phyloP scores from a whole-genome alignment of 2,888 invertebrate genomes.

The Thyatira batis region DNA sequence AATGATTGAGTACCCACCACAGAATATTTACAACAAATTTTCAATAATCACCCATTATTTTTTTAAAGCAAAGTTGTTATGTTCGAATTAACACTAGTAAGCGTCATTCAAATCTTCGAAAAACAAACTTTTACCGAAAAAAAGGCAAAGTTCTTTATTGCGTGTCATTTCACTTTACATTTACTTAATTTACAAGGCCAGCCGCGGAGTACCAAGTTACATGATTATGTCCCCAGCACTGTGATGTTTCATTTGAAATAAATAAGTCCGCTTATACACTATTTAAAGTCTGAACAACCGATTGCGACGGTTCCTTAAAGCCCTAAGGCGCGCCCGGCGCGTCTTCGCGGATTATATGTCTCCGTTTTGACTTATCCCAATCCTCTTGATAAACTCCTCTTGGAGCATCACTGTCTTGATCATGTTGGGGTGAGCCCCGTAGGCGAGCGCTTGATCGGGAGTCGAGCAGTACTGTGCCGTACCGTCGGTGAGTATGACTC shows the following conservation, averaged over 20 bases:
- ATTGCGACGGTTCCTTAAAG: slow-evolving; percentile 75
- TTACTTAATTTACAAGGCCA: slow-evolving; percentile 58
- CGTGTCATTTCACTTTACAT: slow-evolving; percentile 21
- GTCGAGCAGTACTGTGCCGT: slow-evolving; percentile 71
- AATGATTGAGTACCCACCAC: slow-evolving; percentile 14
- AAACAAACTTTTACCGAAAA: slow-evolving; percentile 51
- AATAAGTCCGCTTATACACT: slow-evolving; percentile 79
- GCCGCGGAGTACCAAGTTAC: slow-evolving; percentile 14
- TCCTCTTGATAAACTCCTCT: slow-evolving; percentile 79
- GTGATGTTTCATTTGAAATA: slow-evolving; percentile 74
- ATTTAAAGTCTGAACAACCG: slow-evolving; percentile 77
- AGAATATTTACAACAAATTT: slow-evolving; percentile 24
- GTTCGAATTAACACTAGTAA: slow-evolving; percentile 61
- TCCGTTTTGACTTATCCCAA: slow-evolving; percentile 80
- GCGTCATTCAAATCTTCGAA: slow-evolving; percentile 49
- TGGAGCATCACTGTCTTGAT: slow-evolving; percentile 80
- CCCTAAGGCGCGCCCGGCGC: slow-evolving; percentile 80
- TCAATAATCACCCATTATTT: slow-evolving; percentile 22
- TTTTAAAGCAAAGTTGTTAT: slow-evolving; percentile 25
- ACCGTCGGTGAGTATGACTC: slow-evolving; percentile 69
- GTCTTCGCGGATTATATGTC: slow-evolving; percentile 78
- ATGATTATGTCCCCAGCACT: slow-evolving; percentile 54
- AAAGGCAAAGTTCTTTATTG: slow-evolving; percentile 48
- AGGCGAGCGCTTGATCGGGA: slow-evolving; percentile 64
- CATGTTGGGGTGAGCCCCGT: slow-evolving; percentile 72